These are phyloP conservation scores for Merodon equestris DNA, from an alignment of 2,888 invertebrate species.

Conservation along the genomic window DNA sequence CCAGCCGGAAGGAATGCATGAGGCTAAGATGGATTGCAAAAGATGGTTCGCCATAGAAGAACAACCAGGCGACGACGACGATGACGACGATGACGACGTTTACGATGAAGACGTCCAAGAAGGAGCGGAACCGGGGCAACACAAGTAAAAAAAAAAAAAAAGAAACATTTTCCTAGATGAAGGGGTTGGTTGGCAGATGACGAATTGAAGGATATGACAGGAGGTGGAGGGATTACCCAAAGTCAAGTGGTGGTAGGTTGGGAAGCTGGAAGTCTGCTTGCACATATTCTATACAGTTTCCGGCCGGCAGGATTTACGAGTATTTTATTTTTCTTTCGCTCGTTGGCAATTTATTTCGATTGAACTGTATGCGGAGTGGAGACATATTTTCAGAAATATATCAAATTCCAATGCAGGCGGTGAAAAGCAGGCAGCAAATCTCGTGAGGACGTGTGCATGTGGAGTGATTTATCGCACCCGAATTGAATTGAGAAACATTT, in stretches of 20 bases:
- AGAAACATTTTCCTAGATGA: constrained; percentile 38
- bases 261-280: constrained; percentile 26
- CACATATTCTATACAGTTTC: constrained; percentile 64
- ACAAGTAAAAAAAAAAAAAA: constrained; percentile 21
- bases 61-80: neutral
- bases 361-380: constrained; percentile 44
- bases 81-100: too few species aligned
- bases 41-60: constrained; percentile 43
- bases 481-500: too few species aligned
- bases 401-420: constrained; percentile 63
- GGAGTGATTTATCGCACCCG: constrained; percentile 41
- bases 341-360: constrained; percentile 58
- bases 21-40: constrained; percentile 66
- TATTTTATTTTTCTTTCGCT: neutral
- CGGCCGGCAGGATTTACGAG: constrained; percentile 55
- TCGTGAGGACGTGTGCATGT: constrained; percentile 53
- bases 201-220: constrained; percentile 64
- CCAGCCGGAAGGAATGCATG: constrained; percentile 66
- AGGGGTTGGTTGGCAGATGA: constrained; percentile 62
- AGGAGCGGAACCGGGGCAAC: constrained; percentile 24
- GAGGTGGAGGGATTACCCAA: constrained; percentile 4
- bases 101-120: constrained; percentile 9
- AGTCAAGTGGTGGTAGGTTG: constrained; percentile 2
- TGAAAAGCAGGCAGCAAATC: constrained; percentile 33
- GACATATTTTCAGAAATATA: constrained; percentile 62